Percentiles rank a stretch among this genome's conserved stretches.
phyloP scores from a whole-genome alignment of 2,113 vertebrate species.

The Zosterops lateralis region DNA sequence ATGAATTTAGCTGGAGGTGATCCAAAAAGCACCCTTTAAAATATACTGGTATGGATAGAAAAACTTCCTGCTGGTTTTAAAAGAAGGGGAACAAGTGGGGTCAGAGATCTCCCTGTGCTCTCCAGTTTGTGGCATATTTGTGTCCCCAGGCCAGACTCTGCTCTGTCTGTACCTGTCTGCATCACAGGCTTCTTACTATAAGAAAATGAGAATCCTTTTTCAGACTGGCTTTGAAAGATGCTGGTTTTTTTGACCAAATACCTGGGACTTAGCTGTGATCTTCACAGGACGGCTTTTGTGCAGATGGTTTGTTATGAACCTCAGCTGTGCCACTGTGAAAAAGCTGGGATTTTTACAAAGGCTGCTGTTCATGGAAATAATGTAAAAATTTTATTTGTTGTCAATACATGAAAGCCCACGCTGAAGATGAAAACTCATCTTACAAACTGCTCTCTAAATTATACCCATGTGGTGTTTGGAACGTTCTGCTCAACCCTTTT shows the following conservation, averaged over 20 bases:
- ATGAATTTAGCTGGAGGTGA: neutral
- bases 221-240: neutral
- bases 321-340: neutral
- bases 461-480: neutral
- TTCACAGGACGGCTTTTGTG: neutral
- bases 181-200: neutral
- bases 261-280: neutral
- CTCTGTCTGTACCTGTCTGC: accelerated
- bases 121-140: accelerated
- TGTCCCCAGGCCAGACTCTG: neutral
- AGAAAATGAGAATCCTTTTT: neutral
- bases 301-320: accelerated
- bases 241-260: neutral
- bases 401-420: neutral
- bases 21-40: neutral
- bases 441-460: conserved; percentile 17
- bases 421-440: conserved; percentile 9
- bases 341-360: neutral
- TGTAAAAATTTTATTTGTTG: neutral
- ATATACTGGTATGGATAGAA: neutral
- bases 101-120: neutral
- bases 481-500: neutral
- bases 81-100: neutral
- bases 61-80: neutral
- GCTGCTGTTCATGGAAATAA: neutral